Conservation (phyloP, 92 coral and sea anemone species). For the Zoanthus sansibaricus region DNA sequence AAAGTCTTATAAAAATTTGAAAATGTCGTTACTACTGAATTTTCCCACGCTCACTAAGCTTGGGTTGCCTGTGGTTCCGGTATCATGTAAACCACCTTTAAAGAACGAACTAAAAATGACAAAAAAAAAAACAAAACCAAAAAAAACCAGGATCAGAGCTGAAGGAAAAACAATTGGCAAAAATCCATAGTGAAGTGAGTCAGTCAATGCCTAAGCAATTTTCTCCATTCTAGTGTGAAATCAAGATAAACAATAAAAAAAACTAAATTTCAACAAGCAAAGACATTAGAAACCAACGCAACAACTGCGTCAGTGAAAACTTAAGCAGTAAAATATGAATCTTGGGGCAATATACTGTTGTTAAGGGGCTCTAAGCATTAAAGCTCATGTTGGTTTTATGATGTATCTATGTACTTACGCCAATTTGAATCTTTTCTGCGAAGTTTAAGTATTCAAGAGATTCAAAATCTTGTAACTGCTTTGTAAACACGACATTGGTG, state of each 20-base stretch:
- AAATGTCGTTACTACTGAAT: too few relatives aligned
- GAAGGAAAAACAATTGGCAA: background rate
- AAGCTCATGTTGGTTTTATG: background rate
- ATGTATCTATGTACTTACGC: conserved; percentile 92
- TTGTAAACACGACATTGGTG: conserved; percentile 76
- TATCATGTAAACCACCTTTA: too few relatives aligned
- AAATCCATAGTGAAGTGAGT: background rate
- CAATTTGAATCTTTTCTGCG: conserved; percentile 90
- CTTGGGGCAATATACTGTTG: background rate
- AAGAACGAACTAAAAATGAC: too few relatives aligned
- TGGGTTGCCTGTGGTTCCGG: too few relatives aligned
- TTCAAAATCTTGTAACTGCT: conserved; percentile 75
- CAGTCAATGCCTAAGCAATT: background rate
- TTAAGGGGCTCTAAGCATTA: background rate
- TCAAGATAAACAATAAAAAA: background rate
- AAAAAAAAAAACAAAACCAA: too few relatives aligned
- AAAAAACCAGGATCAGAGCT: too few relatives aligned
- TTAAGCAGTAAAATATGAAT: background rate
- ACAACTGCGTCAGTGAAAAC: background rate
- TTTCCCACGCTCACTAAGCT: too few relatives aligned
- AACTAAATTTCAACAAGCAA: too few relatives aligned
- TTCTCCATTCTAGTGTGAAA: background rate
- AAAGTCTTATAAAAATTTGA: too few relatives aligned
- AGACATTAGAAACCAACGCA: background rate
- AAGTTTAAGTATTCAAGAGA: conserved; percentile 95